Conservation (phyloP, 2,113 vertebrate genomes). For the Dendropsophus ebraccatus region DNA sequence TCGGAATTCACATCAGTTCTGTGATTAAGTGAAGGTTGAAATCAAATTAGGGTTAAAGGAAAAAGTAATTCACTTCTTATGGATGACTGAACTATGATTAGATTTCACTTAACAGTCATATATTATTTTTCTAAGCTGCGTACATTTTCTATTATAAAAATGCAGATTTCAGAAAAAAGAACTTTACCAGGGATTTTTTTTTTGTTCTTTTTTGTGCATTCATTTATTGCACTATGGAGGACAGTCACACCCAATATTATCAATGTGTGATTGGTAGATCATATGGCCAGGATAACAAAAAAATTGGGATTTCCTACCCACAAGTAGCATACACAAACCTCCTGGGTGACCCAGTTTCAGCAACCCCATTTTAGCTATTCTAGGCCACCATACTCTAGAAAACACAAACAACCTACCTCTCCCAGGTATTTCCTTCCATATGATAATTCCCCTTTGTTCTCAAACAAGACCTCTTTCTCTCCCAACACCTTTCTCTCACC, state of each 20-base stretch:
- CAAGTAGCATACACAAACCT: no score
- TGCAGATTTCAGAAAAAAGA: constrained; percentile 8
- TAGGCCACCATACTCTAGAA: no score
- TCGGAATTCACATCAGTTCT: not conserved
- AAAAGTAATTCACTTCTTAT: constrained; percentile 43
- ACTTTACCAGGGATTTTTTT: not conserved
- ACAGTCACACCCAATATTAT: not conserved
- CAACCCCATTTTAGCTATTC: no score
- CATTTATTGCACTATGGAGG: not conserved
- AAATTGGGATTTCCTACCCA: no score
- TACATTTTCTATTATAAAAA: constrained; percentile 24
- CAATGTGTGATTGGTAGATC: not conserved
- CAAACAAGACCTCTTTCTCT: no score
- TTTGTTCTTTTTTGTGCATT: not conserved
- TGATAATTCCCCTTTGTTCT: no score
- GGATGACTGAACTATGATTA: constrained; percentile 30
- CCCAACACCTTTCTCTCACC: no score
- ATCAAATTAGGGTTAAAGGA: constrained; percentile 37
- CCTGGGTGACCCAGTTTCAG: no score
- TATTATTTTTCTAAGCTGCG: constrained; percentile 32
- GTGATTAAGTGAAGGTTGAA: constrained; percentile 29
- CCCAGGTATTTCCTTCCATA: no score
- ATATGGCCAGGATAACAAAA: no score
- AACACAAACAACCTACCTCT: no score
- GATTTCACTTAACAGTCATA: constrained; percentile 34